These are phyloP conservation scores for Orchesella cincta DNA, from an alignment of 1,140 invertebrate species.

Conservation along the genomic window DNA sequence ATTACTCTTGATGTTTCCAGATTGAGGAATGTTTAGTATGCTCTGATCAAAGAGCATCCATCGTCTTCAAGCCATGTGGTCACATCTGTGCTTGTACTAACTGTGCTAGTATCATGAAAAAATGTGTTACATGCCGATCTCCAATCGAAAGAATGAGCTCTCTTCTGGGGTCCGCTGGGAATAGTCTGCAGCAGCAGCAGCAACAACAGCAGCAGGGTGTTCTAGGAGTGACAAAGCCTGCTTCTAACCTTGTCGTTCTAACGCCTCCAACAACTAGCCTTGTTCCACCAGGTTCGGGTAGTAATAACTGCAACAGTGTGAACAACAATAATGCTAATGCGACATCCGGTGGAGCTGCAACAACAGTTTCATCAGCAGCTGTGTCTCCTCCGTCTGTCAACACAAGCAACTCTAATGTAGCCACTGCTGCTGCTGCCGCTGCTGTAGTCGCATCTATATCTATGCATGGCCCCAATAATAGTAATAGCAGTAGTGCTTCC, in stretches of 20 bases:
- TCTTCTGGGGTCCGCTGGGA: conserved; percentile 69
- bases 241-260: conserved; percentile 48
- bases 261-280: conserved; percentile 38
- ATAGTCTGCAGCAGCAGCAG: conserved; percentile 20
- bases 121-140: conserved; percentile 89
- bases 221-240: conserved; percentile 35
- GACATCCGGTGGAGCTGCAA: neutral
- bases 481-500: neutral
- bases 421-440: neutral
- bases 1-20: conserved; percentile 59
- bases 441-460: neutral
- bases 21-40: conserved; percentile 96
- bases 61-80: conserved; percentile 89
- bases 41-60: conserved; percentile 85
- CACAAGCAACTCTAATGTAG: neutral
- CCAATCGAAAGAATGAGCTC: conserved; percentile 78
- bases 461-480: neutral
- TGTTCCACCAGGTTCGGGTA: conserved; percentile 52
- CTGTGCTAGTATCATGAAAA: conserved; percentile 92
- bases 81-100: conserved; percentile 93
- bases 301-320: conserved; percentile 49
- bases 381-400: neutral
- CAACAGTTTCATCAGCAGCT: neutral
- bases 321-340: conserved; percentile 40
- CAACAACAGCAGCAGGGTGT: conserved; percentile 29